These are phyloP conservation scores for Labia minor DNA, from an alignment of 2,888 invertebrate species.

Conservation along the genomic window DNA sequence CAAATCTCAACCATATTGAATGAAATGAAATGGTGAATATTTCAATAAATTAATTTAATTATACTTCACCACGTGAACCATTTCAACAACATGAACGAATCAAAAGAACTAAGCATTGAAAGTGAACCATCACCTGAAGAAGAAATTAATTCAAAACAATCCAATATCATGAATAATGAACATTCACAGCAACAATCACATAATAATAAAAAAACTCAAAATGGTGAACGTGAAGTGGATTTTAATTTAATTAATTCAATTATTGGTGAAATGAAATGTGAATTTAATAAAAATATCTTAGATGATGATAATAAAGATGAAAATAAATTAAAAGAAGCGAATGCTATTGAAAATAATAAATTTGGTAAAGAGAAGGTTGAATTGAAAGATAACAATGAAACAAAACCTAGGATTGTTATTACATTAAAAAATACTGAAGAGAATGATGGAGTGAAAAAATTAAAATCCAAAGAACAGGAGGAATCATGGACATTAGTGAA, in stretches of 20 bases:
- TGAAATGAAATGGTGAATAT: too few species aligned
- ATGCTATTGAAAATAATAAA: background rate
- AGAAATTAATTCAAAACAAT: background rate
- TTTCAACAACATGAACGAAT: background rate
- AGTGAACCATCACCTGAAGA: background rate
- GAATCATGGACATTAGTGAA: conserved; percentile 24
- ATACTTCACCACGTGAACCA: too few species aligned
- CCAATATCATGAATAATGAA: background rate
- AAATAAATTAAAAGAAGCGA: background rate
- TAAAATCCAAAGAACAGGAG: conserved; percentile 24
- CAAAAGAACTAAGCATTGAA: background rate
- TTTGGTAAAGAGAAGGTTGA: background rate
- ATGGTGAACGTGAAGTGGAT: conserved; percentile 20
- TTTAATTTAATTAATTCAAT: conserved; percentile 25
- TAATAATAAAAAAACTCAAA: background rate
- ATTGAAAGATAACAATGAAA: conserved; percentile 31
- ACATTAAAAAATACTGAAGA: conserved; percentile 44
- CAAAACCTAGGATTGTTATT: conserved; percentile 49
- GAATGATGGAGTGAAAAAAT: conserved; percentile 16
- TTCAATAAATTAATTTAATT: too few species aligned
- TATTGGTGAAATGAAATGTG: conserved; percentile 27
- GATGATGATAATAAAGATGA: background rate
- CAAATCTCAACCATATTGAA: too few species aligned
- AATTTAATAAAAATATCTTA: conserved; percentile 25
- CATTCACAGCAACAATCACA: too few species aligned